These are phyloP conservation scores for Gobionotothen gibberifrons DNA, from an alignment of 2,797 vertebrate species.

Conservation along the genomic window DNA sequence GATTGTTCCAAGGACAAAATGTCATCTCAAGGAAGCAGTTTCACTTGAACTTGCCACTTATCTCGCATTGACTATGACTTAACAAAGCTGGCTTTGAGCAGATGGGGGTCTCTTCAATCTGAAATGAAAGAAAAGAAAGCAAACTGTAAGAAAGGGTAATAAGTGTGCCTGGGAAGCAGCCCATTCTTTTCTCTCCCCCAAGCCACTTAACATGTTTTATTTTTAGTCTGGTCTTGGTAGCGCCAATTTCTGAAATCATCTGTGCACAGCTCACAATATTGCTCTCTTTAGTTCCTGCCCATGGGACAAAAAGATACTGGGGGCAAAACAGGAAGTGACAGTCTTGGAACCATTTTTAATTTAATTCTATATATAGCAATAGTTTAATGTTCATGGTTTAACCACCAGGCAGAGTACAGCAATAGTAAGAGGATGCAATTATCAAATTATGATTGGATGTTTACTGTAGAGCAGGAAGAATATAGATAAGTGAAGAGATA, in stretches of 20 bases:
- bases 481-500: slow-evolving; percentile 19
- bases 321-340: not conserved
- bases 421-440: slow-evolving; percentile 39
- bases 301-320: slow-evolving; percentile 18
- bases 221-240: not conserved
- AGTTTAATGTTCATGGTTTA: not conserved
- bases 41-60: slow-evolving; percentile 28
- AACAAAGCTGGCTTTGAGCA: slow-evolving; percentile 24
- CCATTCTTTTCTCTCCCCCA: not conserved
- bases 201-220: slow-evolving; percentile 5
- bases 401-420: slow-evolving; percentile 21
- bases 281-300: not conserved
- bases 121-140: slow-evolving; percentile 57
- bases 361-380: slow-evolving; percentile 2
- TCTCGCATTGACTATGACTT: slow-evolving; percentile 30
- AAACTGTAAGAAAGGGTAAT: slow-evolving; percentile 25
- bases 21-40: slow-evolving; percentile 69
- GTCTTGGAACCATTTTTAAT: not conserved
- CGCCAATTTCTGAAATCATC: slow-evolving; percentile 18
- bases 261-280: not conserved
- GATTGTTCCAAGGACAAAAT: slow-evolving; percentile 56
- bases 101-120: slow-evolving; percentile 59
- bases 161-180: slow-evolving; percentile 5
- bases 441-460: slow-evolving; percentile 56
- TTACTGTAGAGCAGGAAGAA: slow-evolving; percentile 13